Conservation (phyloP, 2,113 vertebrate species). For the Tachycineta bicolor region DNA sequence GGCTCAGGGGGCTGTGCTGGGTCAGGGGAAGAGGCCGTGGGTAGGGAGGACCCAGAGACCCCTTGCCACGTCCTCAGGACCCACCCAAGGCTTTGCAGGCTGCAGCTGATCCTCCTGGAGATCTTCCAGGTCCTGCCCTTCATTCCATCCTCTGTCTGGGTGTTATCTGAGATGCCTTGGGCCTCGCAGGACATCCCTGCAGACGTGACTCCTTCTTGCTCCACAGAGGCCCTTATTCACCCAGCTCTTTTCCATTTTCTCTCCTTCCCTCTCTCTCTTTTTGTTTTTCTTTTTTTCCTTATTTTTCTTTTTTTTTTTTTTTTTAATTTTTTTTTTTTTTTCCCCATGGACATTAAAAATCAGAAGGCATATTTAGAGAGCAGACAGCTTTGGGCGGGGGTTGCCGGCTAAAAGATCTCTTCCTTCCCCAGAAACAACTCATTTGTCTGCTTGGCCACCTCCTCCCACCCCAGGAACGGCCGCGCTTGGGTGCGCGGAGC, state of each 20-base stretch:
- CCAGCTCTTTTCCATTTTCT: constrained; percentile 18
- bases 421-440: constrained; percentile 48
- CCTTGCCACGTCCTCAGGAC: fast-evolving
- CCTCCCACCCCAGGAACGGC: constrained; percentile 24
- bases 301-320: no score
- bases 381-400: constrained; percentile 54
- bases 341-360: constrained; percentile 41
- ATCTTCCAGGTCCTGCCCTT: background rate
- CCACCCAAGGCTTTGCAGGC: background rate
- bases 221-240: background rate
- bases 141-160: background rate
- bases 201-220: background rate
- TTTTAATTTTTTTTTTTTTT: background rate
- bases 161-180: background rate
- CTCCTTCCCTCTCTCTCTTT: background rate
- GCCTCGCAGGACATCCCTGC: background rate
- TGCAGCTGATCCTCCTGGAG: background rate
- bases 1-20: background rate
- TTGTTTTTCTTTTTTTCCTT: no score
- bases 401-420: constrained; percentile 55
- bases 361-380: constrained; percentile 55
- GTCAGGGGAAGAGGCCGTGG: background rate
- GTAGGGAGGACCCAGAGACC: background rate
- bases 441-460: constrained; percentile 47
- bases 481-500: background rate